Conservation (phyloP, 2,113 vertebrate species). For the Trichechus manatus region DNA sequence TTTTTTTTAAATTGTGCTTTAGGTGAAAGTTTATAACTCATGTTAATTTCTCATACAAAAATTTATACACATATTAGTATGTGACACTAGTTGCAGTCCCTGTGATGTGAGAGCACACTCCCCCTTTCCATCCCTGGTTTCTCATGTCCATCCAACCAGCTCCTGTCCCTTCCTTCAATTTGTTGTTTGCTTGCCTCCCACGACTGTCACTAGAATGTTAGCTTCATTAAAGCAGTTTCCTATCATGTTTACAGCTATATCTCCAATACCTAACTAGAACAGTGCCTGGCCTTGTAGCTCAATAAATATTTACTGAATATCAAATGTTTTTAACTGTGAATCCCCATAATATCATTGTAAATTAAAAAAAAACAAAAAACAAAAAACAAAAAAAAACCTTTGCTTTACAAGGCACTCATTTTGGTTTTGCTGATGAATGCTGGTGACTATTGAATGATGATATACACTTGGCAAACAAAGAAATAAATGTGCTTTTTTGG, state of each 20-base stretch:
- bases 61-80: no score
- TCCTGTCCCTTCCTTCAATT: no score
- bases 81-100: no score
- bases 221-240: neutral
- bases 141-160: no score
- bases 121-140: no score
- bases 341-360: neutral
- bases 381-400: neutral
- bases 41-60: no score
- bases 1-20: neutral
- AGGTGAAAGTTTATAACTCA: no score
- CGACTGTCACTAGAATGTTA: neutral
- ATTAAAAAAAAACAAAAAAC: neutral
- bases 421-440: slow-evolving; percentile 44
- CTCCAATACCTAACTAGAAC: neutral
- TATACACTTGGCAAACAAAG: neutral
- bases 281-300: neutral
- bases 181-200: neutral
- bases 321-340: neutral
- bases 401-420: neutral
- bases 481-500: neutral
- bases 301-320: neutral
- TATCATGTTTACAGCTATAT: neutral
- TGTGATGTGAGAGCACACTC: no score
- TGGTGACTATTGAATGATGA: slow-evolving; percentile 30